Evolutionary conservation across 2,113 vertebrate species (phyloP).

Genomic region (Physeter macrocephalus): DNA sequence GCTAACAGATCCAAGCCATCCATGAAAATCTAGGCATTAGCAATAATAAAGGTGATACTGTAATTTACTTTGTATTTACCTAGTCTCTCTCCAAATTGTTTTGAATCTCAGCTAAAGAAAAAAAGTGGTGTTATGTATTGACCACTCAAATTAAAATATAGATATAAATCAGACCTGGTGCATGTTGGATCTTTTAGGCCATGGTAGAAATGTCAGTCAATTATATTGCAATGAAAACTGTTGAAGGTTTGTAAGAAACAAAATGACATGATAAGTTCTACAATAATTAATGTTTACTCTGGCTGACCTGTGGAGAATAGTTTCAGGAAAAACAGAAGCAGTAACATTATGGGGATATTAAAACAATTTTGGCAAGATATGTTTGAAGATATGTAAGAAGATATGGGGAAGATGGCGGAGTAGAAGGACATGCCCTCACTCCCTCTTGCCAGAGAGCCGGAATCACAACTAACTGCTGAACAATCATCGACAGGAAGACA

Average conservation of each 20-base stretch:
- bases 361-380: neutral
- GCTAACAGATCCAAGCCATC: neutral
- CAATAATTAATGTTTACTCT: neutral
- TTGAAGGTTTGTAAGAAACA: neutral
- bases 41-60: neutral
- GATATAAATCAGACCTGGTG: neutral
- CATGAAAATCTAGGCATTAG: neutral
- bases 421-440: too few relatives aligned
- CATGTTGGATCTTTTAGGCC: neutral
- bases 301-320: neutral
- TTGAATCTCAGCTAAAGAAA: neutral
- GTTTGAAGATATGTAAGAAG: neutral
- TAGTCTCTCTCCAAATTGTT: neutral
- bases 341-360: neutral
- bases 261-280: neutral
- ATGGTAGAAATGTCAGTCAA: neutral
- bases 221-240: neutral
- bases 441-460: fast-evolving
- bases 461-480: too few relatives aligned
- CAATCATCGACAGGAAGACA: too few relatives aligned
- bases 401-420: neutral
- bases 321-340: neutral
- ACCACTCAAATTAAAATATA: neutral
- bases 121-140: neutral
- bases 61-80: neutral